These are phyloP conservation scores for Gambusia holbrooki DNA, from an alignment of 2,113 vertebrate species.

Conservation along the genomic window DNA sequence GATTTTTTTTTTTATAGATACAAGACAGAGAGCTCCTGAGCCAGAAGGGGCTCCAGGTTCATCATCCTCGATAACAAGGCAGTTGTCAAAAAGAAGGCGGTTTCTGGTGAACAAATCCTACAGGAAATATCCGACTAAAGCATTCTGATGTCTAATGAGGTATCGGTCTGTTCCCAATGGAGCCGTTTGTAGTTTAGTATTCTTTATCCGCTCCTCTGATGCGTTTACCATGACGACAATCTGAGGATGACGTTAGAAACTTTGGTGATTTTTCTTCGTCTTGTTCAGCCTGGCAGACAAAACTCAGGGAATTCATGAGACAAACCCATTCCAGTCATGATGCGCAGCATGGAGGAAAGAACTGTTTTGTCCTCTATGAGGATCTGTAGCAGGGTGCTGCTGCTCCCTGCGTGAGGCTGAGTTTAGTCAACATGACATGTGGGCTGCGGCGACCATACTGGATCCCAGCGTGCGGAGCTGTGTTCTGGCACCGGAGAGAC, in stretches of 20 bases:
- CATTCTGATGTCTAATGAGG: slow-evolving; percentile 77
- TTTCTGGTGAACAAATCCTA: slow-evolving; percentile 74
- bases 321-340: slow-evolving; percentile 2
- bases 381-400: slow-evolving; percentile 43
- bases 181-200: slow-evolving; percentile 10
- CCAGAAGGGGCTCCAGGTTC: not conserved
- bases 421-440: slow-evolving; percentile 49
- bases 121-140: slow-evolving; percentile 70
- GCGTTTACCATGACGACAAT: slow-evolving; percentile 31
- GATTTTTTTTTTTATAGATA: slow-evolving; percentile 28
- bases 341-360: slow-evolving; percentile 37
- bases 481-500: slow-evolving; percentile 51
- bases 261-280: slow-evolving; percentile 69
- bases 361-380: slow-evolving; percentile 48
- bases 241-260: slow-evolving; percentile 52
- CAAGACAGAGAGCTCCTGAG: slow-evolving; percentile 11
- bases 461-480: slow-evolving; percentile 51
- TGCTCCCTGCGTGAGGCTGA: slow-evolving; percentile 53
- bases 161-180: slow-evolving; percentile 61
- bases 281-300: not conserved
- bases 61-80: slow-evolving; percentile 51
- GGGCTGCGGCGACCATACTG: slow-evolving; percentile 55
- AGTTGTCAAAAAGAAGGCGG: slow-evolving; percentile 77
- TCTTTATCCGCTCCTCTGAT: slow-evolving; percentile 12
- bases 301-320: not conserved